Conservation (phyloP, 2,113 vertebrate species). For the Chitala chitala region DNA sequence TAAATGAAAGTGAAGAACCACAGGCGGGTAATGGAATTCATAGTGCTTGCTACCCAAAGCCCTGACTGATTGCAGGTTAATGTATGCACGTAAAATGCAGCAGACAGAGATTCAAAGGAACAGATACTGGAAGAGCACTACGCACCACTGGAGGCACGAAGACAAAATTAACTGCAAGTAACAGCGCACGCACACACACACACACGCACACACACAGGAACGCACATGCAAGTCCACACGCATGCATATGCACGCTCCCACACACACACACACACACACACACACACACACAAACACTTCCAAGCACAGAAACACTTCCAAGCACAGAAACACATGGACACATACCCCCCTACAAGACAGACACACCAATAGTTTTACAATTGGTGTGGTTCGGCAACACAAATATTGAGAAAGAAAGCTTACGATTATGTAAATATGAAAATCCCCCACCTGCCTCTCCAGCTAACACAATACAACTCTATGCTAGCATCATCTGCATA, state of each 20-base stretch:
- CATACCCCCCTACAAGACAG: too few species aligned
- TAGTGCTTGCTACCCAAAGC: conserved; percentile 12
- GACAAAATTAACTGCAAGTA: neutral
- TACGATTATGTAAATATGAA: neutral
- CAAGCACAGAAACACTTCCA: too few species aligned
- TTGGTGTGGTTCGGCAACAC: neutral
- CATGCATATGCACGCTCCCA: neutral
- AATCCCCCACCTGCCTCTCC: neutral
- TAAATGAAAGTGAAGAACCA: conserved; percentile 39
- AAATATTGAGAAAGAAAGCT: conserved; percentile 3
- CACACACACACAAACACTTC: conserved; percentile 5
- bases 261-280: conserved; percentile 23
- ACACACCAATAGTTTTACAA: neutral
- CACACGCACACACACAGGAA: neutral
- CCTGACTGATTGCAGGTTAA: conserved; percentile 24
- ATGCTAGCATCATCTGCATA: conserved; percentile 17
- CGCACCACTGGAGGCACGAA: neutral
- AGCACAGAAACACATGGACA: too few species aligned
- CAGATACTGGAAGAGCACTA: neutral
- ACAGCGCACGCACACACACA: conserved; percentile 18
- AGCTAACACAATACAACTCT: neutral
- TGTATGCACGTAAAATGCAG: conserved; percentile 1
- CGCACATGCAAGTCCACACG: neutral
- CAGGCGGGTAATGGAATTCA: conserved; percentile 42
- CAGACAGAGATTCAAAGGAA: neutral